Conservation (phyloP, 2,797 vertebrate species). For the Clarias laeviceps region DNA sequence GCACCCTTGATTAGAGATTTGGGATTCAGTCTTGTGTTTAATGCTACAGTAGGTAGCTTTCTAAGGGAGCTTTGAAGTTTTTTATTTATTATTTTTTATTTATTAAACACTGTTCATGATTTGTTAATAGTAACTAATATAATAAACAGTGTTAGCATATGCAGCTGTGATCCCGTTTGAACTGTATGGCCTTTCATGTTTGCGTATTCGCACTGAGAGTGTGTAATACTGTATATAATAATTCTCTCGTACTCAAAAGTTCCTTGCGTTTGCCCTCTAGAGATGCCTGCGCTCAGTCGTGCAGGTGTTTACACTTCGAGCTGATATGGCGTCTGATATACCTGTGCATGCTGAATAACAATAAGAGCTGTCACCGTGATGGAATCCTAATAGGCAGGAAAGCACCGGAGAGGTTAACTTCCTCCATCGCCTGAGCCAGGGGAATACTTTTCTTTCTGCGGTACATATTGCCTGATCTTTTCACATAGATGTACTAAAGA, state of each 20-base stretch:
- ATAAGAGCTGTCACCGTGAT: slow-evolving; percentile 70
- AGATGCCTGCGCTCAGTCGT: slow-evolving; percentile 75
- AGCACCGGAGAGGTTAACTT: slow-evolving; percentile 62
- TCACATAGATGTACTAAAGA: slow-evolving; percentile 51
- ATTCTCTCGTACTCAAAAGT: slow-evolving; percentile 65
- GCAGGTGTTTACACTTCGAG: slow-evolving; percentile 68
- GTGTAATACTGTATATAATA: slow-evolving; percentile 40
- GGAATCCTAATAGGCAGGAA: slow-evolving; percentile 54
- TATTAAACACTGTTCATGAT: not conserved
- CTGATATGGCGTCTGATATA: slow-evolving; percentile 69
- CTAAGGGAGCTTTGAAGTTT: not conserved
- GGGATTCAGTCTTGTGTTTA: too few species aligned
- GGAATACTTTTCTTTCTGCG: slow-evolving; percentile 59
- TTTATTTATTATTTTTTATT: too few species aligned
- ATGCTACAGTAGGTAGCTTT: too few species aligned
- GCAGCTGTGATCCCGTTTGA: not conserved
- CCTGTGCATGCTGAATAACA: slow-evolving; percentile 78
- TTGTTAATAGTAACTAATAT: not conserved
- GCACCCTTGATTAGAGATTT: too few species aligned
- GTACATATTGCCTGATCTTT: slow-evolving; percentile 60
- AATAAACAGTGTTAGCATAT: not conserved
- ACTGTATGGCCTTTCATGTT: not conserved
- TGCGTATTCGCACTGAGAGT: not conserved
- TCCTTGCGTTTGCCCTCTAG: slow-evolving; percentile 75
- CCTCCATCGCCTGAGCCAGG: slow-evolving; percentile 71